A percentile compares a stretch with the other conserved stretches of the same genome.
phyloP scores from a whole-genome alignment of 2,797 vertebrate species.

The Anguilla marmorata region DNA sequence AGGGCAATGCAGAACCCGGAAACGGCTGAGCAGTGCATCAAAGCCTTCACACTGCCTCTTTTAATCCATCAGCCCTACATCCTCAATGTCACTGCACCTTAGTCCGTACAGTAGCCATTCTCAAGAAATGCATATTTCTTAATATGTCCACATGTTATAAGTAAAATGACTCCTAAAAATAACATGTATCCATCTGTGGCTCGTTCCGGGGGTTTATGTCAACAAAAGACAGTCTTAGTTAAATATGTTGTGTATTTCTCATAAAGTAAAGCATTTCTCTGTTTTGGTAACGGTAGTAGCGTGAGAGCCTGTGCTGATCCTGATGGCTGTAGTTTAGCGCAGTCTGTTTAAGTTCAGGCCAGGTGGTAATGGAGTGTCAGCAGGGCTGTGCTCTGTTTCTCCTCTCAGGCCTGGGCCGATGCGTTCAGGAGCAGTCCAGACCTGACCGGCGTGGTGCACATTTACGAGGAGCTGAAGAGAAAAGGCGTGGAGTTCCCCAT shows the following conservation, averaged over 20 bases:
- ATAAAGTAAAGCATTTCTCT: background rate
- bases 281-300: background rate
- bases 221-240: background rate
- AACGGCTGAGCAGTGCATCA: background rate
- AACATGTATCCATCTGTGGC: background rate
- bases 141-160: background rate
- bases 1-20: background rate
- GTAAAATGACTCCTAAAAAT: background rate
- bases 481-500: conserved; percentile 96
- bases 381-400: conserved; percentile 3
- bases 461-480: conserved; percentile 97
- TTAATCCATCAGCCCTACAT: background rate
- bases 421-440: conserved; percentile 97
- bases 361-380: background rate
- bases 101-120: background rate
- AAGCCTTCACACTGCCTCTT: background rate
- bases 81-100: background rate
- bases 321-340: background rate
- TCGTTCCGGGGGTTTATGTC: background rate
- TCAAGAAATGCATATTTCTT: background rate
- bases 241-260: background rate
- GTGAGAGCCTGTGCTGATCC: background rate
- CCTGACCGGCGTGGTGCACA: conserved; percentile 94
- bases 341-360: background rate
- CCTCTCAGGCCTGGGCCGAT: conserved; percentile 92